Percentiles rank a stretch among this genome's conserved stretches.
These are phyloP conservation scores for Pilophorus perplexus DNA, from an alignment of 2,888 invertebrate species.

Conservation along the genomic window DNA sequence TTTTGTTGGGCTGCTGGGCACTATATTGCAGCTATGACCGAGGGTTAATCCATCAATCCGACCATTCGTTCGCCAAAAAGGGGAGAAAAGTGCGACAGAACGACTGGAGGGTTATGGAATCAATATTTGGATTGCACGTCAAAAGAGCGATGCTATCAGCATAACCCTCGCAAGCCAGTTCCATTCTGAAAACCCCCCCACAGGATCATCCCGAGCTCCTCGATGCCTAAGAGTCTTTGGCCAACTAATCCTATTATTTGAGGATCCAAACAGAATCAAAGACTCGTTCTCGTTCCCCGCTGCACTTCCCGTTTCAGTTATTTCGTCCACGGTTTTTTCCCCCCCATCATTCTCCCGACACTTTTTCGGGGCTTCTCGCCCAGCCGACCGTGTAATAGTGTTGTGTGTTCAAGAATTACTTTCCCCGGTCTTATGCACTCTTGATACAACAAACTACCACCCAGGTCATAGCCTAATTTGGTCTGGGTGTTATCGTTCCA, in stretches of 20 bases:
- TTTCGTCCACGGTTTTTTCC: not conserved
- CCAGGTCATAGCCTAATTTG: too few species aligned
- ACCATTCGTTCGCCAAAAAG: too few species aligned
- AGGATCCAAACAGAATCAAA: constrained; percentile 22
- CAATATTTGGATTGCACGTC: constrained; percentile 10
- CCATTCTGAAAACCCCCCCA: not conserved
- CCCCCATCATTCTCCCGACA: not conserved
- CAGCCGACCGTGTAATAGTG: constrained; percentile 20
- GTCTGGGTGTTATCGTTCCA: too few species aligned
- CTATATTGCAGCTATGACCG: too few species aligned
- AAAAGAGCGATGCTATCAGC: constrained; percentile 29
- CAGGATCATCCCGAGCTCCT: constrained; percentile 12
- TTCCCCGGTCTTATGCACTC: too few species aligned
- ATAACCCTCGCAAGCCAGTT: not conserved
- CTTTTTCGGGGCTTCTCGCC: not conserved
- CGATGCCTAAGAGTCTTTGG: constrained; percentile 12
- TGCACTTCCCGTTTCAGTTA: too few species aligned
- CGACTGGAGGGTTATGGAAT: constrained; percentile 3
- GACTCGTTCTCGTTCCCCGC: not conserved
- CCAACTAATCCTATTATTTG: constrained; percentile 20
- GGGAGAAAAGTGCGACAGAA: not conserved
- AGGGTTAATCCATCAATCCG: too few species aligned
- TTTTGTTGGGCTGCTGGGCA: too few species aligned
- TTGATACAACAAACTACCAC: too few species aligned
- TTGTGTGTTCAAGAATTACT: constrained; percentile 24